Base-by-base conservation (phyloP, 2,888 invertebrate species). In the Aproaerema taeniolella region DNA sequence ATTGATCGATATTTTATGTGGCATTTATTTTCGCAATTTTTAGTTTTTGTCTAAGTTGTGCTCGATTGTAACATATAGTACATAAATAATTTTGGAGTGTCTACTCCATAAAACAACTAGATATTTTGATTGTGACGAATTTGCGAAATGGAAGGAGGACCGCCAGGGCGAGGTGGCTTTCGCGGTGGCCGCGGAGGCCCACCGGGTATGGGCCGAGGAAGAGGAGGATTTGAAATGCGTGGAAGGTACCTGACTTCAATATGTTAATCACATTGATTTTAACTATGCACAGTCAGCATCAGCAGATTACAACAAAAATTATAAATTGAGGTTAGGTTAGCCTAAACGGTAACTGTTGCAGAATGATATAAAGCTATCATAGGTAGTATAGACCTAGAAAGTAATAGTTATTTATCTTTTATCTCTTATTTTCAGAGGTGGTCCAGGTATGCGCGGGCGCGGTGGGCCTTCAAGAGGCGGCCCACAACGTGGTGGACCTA, bases 191-290 rank as follows among this genome's bases (percentile, higher is more conserved):
- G 86, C 46, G 85, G 85, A 39, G 80, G 81, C 1, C 85, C 81
- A 20, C 75, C 69, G 25, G 81, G 83, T 2, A 56, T 44, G n/a
- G 48, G 46, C 35, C 64, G 83, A 61, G 83, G 85, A 31, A 63
- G 83, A 49, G 82, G 83, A 31, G 80, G 81, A 26, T 85, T 79
- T 46, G 85, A 86, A 26, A 83, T 85, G 83, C 70, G 85, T 38
- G 86, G 86, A 53, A 73, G 86, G 86, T 86, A 63, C 64, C 64
- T 39, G 31, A 32, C 12, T 11, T 8, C 20, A 20, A n/a, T n/a
- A 20, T 20, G 7, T 20, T 20, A 20, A 4, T 6, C 20, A 20
- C 4, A 7, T 20, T 20, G 20, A 20, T 7, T 20, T 20, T 20
- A 4, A 20, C 20, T 7, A 20, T 20, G 20, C n/a, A n/a, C n/a